phyloP scores from a whole-genome alignment of 2,797 vertebrate species.

The Adelosebastes latens region DNA sequence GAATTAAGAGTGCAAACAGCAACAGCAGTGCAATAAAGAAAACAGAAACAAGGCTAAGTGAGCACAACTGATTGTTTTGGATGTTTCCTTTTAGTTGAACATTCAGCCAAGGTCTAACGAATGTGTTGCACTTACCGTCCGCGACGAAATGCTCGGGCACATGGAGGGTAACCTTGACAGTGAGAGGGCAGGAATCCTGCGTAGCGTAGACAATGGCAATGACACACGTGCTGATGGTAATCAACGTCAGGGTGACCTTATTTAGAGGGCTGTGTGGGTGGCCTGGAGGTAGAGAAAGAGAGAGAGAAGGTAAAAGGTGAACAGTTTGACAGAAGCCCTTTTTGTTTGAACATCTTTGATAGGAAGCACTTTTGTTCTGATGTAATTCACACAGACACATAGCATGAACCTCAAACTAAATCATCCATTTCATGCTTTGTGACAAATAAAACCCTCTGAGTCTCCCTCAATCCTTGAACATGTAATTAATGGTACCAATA shows the following conservation, averaged over 20 bases:
- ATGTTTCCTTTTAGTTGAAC: neutral
- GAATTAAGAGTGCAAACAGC: neutral
- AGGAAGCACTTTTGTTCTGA: neutral
- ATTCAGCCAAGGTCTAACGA: constrained; percentile 23
- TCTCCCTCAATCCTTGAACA: constrained; percentile 14
- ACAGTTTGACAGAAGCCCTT: constrained; percentile 5
- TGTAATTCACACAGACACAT: neutral
- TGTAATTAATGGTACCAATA: constrained; percentile 53
- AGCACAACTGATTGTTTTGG: neutral
- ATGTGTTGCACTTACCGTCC: constrained; percentile 88
- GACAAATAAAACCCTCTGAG: neutral
- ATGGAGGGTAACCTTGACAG: constrained; percentile 96
- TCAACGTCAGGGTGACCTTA: constrained; percentile 94
- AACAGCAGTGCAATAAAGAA: neutral
- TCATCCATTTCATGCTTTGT: neutral
- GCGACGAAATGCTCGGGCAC: constrained; percentile 99
- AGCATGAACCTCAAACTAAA: neutral
- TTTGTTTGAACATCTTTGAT: constrained; percentile 9
- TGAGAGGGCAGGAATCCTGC: constrained; percentile 94
- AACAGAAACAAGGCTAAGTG: neutral
- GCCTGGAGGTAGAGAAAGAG: constrained; percentile 80
- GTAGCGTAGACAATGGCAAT: constrained; percentile 95
- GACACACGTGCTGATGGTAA: constrained; percentile 95
- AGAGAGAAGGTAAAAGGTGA: constrained; percentile 13
- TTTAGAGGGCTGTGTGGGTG: constrained; percentile 93